Evolutionary conservation across 2,888 invertebrate species (phyloP).

Genomic region (Tortrix viridana): DNA sequence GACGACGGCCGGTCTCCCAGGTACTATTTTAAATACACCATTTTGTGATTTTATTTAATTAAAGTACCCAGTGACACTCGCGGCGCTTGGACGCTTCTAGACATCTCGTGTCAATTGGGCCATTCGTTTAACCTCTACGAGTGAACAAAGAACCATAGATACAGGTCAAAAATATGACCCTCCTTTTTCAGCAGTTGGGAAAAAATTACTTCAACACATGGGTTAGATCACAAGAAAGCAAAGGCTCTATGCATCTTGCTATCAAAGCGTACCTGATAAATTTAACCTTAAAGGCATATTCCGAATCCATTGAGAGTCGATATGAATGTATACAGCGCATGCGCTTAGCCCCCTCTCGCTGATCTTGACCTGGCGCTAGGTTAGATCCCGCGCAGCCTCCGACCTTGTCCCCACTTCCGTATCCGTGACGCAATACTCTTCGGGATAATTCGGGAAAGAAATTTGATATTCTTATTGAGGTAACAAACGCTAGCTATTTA

Average conservation of each 20-base stretch:
- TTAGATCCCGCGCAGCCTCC: slow-evolving; percentile 68
- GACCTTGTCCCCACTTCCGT: slow-evolving; percentile 51
- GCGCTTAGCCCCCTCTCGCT: slow-evolving; percentile 48
- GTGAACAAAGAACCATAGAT: too few species aligned
- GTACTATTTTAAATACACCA: too few species aligned
- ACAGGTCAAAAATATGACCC: too few species aligned
- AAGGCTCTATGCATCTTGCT: not conserved
- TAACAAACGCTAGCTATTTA: not conserved
- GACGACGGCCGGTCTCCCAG: too few species aligned
- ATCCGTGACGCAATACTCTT: slow-evolving; percentile 13
- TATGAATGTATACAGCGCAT: slow-evolving; percentile 46
- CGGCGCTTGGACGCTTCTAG: too few species aligned
- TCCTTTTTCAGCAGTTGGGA: too few species aligned
- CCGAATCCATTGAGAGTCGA: slow-evolving; percentile 48
- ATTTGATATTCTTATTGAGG: not conserved
- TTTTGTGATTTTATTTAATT: too few species aligned
- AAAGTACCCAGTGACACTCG: too few species aligned
- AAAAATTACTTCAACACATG: too few species aligned
- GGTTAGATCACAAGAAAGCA: too few species aligned
- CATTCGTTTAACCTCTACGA: too few species aligned
- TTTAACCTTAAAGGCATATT: slow-evolving; percentile 37
- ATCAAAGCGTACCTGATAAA: not conserved
- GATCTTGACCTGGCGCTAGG: slow-evolving; percentile 73
- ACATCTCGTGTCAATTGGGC: too few species aligned
- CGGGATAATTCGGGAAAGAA: not conserved